Conservation (phyloP, 2,888 invertebrate species). For the Athripsodes cinereus region DNA sequence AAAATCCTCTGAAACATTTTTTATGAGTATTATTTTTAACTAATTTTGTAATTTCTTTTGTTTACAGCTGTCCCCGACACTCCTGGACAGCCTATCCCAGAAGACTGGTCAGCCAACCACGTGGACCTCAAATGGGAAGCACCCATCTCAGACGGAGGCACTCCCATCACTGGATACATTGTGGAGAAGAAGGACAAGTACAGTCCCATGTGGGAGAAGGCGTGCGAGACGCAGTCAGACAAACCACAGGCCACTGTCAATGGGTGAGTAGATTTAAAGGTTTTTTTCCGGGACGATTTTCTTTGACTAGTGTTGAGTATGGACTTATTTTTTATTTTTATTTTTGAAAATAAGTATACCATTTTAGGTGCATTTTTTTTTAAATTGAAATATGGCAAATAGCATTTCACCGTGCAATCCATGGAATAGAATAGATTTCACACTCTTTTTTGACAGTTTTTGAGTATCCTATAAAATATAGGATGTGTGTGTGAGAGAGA, state of each 20-base stretch:
- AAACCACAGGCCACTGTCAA: conserved; percentile 74
- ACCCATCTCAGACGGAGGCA: conserved; percentile 86
- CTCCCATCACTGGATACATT: conserved; percentile 89
- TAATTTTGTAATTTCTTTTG: no score
- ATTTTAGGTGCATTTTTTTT: neutral
- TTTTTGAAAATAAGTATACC: neutral
- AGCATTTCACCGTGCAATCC: no score
- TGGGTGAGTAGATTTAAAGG: conserved; percentile 45
- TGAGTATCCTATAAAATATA: no score
- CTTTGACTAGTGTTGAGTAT: neutral
- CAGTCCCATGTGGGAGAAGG: conserved; percentile 90
- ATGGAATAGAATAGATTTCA: no score
- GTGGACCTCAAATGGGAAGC: conserved; percentile 88
- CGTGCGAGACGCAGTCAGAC: conserved; percentile 72
- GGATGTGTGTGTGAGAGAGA: no score
- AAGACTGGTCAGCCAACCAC: conserved; percentile 89
- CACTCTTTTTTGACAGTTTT: no score
- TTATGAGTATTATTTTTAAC: no score
- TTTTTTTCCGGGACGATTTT: neutral
- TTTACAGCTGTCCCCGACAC: conserved; percentile 71
- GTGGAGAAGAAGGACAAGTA: conserved; percentile 91
- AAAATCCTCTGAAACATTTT: no score
- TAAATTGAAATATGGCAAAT: no score
- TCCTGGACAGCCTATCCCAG: conserved; percentile 85
- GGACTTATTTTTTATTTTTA: neutral